These are phyloP conservation scores for Boloria selene DNA, from an alignment of 2,888 invertebrate species.

Conservation along the genomic window DNA sequence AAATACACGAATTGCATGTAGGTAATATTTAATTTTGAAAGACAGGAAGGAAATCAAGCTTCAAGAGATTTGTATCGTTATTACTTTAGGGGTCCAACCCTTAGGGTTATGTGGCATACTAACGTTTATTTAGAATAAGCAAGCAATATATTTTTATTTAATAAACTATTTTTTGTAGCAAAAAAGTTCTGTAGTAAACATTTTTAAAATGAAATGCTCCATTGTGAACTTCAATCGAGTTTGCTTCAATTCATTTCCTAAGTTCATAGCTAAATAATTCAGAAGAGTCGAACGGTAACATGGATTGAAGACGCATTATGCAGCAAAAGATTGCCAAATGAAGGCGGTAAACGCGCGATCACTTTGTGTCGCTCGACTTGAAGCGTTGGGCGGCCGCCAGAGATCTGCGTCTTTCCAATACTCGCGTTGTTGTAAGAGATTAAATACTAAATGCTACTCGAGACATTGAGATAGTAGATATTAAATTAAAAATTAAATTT, in stretches of 20 bases:
- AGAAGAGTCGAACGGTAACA: conserved; percentile 50
- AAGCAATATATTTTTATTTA: too few species aligned
- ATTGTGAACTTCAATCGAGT: conserved; percentile 1
- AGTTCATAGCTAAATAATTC: conserved; percentile 27
- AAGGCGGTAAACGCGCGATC: conserved; percentile 63
- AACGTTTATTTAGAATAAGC: too few species aligned
- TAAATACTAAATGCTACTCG: conserved; percentile 6
- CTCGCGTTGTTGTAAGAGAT: conserved; percentile 34
- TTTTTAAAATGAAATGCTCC: conserved; percentile 8
- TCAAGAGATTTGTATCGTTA: too few species aligned
- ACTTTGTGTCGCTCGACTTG: conserved; percentile 52
- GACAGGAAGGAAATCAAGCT: too few species aligned
- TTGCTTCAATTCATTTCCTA: conserved; percentile 18
- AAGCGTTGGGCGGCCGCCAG: conserved; percentile 63
- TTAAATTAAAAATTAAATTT: too few species aligned
- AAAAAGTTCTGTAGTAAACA: neutral
- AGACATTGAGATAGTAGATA: neutral
- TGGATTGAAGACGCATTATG: conserved; percentile 62
- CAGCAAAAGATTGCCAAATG: conserved; percentile 71
- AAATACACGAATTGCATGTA: too few species aligned
- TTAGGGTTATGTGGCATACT: too few species aligned
- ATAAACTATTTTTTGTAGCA: too few species aligned
- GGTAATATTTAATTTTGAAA: too few species aligned
- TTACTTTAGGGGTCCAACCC: too few species aligned
- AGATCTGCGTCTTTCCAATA: conserved; percentile 32